A percentile compares a stretch with the other conserved stretches of the same genome.
Evolutionary conservation across 2,888 invertebrate species (phyloP).

Genomic region (Volucella inanis): DNA sequence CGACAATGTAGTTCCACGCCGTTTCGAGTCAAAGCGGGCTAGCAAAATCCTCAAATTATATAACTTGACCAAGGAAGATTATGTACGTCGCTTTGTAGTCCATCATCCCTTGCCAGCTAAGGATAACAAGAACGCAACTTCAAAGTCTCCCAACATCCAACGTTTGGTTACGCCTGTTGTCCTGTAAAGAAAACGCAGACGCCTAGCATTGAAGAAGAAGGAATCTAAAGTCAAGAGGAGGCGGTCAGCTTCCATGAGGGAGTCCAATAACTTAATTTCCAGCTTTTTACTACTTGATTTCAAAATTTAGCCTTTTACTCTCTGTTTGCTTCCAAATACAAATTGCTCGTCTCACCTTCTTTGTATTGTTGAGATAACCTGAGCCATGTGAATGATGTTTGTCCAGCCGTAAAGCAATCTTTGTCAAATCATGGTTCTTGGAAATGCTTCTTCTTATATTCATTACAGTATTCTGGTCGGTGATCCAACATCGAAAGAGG

Average conservation of each 20-base stretch:
- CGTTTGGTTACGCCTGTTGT: conserved; percentile 95
- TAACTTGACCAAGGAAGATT: conserved; percentile 97
- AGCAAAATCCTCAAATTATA: conserved; percentile 98
- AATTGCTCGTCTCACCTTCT: too few relatives aligned
- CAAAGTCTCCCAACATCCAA: conserved; percentile 97
- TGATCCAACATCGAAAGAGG: too few relatives aligned
- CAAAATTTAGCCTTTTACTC: too few relatives aligned
- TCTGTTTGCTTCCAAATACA: too few relatives aligned
- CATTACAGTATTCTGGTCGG: too few relatives aligned
- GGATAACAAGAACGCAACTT: conserved; percentile 90
- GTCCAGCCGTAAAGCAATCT: too few relatives aligned
- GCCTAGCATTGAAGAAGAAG: conserved; percentile 95
- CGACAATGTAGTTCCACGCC: conserved; percentile 95
- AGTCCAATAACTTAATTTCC: conserved; percentile 92
- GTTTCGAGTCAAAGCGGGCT: conserved; percentile 98
- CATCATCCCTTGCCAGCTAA: conserved; percentile 94
- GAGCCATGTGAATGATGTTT: too few relatives aligned
- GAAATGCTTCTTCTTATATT: too few relatives aligned
- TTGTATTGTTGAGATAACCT: too few relatives aligned
- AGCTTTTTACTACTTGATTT: conserved; percentile 81
- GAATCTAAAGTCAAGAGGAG: conserved; percentile 93
- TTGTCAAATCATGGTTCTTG: too few relatives aligned
- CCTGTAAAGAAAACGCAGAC: conserved; percentile 94
- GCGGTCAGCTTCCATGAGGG: conserved; percentile 92
- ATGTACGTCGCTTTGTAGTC: conserved; percentile 98